Base-by-base conservation (phyloP, 2,113 vertebrate species). In the Oxygymnocypris stewartii region DNA sequence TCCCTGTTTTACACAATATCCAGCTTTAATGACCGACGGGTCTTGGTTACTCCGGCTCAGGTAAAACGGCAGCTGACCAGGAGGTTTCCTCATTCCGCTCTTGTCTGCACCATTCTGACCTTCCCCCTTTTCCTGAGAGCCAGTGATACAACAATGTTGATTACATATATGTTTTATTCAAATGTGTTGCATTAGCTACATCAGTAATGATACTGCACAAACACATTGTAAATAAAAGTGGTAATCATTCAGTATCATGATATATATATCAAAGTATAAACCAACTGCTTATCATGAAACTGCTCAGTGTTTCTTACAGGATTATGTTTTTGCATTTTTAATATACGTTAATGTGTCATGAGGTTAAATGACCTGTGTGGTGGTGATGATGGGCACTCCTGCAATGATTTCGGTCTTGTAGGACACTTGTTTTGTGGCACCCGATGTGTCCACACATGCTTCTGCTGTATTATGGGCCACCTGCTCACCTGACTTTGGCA, bases 371-470 rank as follows among this genome's bases (percentile, higher is more conserved):
- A 98, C 97, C 97, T 99, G 98, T 4, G 97, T 99, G 49, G 97
- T 92, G 0, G 97, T 99, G 85, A 96, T 96, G 92, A 99, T 97
- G 12, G 98, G 97, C 18, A 99, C 97, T 40, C 98, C 98, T 7
- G 97, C 98, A 40, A 99, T 96, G 89, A 99, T 99, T 90, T 99
- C 97, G 0, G 97, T 99, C 93, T 94, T 96, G 90, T 98, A 99
- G 23, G 97, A 98, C 74, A 98, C 95, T 86, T 97, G 97, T 85
- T 98, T 98, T 91, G 96, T 95, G 86, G 94, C 91, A 85, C 96
- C 94, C 0, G 91, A 90, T 25, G 91, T 90, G 67, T 99, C 97
- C 84, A 93, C 91, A 0, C 94, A 90, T 59, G 93, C 93, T 65
- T 99, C 97, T 11, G 94, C 63, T 25, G 74, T 75, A 1, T 93